phyloP scores from a whole-genome alignment of 1,140 invertebrate genomes.

The Sipha flava region DNA sequence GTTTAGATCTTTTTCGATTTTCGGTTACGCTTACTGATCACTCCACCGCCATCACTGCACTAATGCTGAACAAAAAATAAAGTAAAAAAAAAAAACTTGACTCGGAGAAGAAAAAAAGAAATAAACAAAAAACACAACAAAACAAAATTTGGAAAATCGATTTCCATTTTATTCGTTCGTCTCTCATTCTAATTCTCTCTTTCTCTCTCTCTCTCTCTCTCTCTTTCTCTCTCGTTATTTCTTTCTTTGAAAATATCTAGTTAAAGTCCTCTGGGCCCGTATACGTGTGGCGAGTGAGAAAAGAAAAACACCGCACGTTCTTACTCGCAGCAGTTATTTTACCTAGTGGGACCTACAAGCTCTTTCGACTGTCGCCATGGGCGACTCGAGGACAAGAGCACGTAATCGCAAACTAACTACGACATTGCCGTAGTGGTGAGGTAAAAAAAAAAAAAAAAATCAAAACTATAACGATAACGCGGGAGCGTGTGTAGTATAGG shows the following conservation, averaged over 20 bases:
- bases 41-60: no score
- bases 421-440: neutral
- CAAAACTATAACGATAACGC: constrained; percentile 20
- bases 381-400: neutral
- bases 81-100: no score
- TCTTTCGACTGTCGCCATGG: neutral
- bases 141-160: neutral
- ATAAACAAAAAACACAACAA: no score
- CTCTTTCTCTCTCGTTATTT: neutral
- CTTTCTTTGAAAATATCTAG: neutral
- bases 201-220: neutral
- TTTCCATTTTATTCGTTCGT: neutral
- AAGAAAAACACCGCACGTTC: neutral
- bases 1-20: no score
- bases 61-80: no score
- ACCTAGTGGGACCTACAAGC: no score
- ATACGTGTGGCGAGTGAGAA: neutral
- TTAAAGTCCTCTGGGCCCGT: neutral
- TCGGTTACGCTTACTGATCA: no score
- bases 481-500: no score
- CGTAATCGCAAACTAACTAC: neutral
- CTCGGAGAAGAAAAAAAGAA: no score
- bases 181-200: neutral
- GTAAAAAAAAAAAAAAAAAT: neutral
- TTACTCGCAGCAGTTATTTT: neutral